A percentile compares a stretch with the other conserved stretches of the same genome.
Evolutionary conservation across 2,113 vertebrate species (phyloP).

Genomic region (Nothocercus julius): DNA sequence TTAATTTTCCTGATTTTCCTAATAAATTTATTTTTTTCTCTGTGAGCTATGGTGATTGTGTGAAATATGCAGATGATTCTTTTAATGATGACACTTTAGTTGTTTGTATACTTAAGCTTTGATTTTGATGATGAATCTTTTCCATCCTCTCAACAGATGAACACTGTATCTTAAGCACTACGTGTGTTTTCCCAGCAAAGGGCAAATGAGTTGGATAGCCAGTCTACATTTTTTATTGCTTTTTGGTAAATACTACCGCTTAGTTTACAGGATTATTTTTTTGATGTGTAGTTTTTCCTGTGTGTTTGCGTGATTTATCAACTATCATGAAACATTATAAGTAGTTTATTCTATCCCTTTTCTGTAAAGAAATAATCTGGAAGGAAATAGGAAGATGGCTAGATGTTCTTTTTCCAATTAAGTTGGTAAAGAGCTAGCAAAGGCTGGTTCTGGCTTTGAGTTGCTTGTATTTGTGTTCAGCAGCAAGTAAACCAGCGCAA

Average conservation of each 20-base stretch:
- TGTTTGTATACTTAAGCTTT: neutral
- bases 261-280: neutral
- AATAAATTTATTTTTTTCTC: neutral
- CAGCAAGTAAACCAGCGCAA: neutral
- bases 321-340: neutral
- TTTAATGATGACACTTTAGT: neutral
- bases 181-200: neutral
- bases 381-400: neutral
- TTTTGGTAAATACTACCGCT: neutral
- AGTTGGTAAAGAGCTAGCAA: neutral
- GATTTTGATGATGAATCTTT: neutral
- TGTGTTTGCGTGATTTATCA: neutral
- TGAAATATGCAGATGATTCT: neutral
- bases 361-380: neutral
- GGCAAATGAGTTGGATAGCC: neutral
- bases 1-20: neutral
- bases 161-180: fast-evolving
- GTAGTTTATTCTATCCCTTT: neutral
- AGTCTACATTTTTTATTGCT: neutral
- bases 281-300: neutral
- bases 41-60: neutral
- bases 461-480: neutral
- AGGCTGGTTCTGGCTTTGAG: neutral
- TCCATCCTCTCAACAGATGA: neutral
- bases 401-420: neutral